Evolutionary conservation across 2,888 invertebrate genomes (phyloP).

Genomic region (Orthonevra nobilis): DNA sequence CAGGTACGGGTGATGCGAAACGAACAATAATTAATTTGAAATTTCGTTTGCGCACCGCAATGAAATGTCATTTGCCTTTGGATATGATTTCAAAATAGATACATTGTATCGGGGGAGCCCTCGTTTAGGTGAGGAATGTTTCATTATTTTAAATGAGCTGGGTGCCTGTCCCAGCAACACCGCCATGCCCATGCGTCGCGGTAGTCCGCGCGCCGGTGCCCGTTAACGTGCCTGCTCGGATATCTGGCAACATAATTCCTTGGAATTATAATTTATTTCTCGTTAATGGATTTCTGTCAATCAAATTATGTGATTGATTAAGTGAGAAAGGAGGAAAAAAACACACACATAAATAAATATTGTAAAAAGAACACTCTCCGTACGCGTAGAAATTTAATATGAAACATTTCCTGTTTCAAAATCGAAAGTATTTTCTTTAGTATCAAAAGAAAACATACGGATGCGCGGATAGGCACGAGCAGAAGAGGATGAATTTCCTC

Average conservation of each 20-base stretch:
- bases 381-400: slow-evolving; percentile 50
- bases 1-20: slow-evolving; percentile 68
- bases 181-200: slow-evolving; percentile 29
- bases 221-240: slow-evolving; percentile 54
- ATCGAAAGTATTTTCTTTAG: slow-evolving; percentile 31
- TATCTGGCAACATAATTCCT: slow-evolving; percentile 68
- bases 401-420: slow-evolving; percentile 55
- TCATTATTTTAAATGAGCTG: slow-evolving; percentile 64
- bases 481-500: too few species aligned
- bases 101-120: slow-evolving; percentile 52
- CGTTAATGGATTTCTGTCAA: slow-evolving; percentile 71
- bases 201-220: slow-evolving; percentile 29
- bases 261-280: slow-evolving; percentile 71
- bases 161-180: slow-evolving; percentile 26
- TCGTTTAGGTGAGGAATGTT: slow-evolving; percentile 65
- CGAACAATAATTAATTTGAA: slow-evolving; percentile 70
- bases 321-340: slow-evolving; percentile 66
- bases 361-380: slow-evolving; percentile 57
- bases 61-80: slow-evolving; percentile 68
- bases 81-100: slow-evolving; percentile 66
- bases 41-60: slow-evolving; percentile 64
- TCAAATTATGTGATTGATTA: slow-evolving; percentile 71
- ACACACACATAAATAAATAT: slow-evolving; percentile 52
- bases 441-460: too few species aligned
- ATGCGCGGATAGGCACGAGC: too few species aligned